Percentiles rank a stretch among this genome's conserved stretches.
Conservation (phyloP, 2,113 vertebrate genomes). For the Neofelis nebulosa region DNA sequence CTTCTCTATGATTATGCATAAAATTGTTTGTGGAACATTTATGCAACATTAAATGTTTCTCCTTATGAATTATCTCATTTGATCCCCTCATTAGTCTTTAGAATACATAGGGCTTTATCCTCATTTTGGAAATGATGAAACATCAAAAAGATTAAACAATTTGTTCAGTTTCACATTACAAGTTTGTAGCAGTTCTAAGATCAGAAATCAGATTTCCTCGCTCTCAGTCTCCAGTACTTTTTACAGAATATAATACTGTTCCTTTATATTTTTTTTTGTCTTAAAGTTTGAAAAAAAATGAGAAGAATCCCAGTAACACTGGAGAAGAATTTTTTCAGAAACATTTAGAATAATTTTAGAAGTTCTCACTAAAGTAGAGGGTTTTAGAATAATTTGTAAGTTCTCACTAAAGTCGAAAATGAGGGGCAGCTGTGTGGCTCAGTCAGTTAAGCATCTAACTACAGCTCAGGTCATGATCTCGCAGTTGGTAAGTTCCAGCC, state of each 20-base stretch:
- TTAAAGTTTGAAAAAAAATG: not conserved
- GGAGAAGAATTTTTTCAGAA: not conserved
- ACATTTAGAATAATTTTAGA: conserved; percentile 30
- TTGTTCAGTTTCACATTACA: not conserved
- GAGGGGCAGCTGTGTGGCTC: too few relatives aligned
- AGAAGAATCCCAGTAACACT: not conserved
- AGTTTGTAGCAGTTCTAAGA: not conserved
- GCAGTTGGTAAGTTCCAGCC: too few relatives aligned
- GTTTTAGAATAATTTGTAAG: conserved; percentile 8
- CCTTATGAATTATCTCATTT: not conserved
- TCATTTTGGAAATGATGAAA: not conserved
- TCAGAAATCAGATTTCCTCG: not conserved
- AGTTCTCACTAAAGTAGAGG: not conserved
- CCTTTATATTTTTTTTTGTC: not conserved
- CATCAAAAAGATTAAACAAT: not conserved
- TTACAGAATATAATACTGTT: not conserved
- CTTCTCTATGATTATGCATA: not conserved
- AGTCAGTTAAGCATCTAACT: too few relatives aligned
- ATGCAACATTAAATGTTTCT: not conserved
- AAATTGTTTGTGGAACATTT: conserved; percentile 25
- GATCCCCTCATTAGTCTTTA: not conserved
- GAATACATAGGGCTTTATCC: not conserved
- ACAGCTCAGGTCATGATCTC: too few relatives aligned
- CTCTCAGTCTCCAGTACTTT: not conserved
- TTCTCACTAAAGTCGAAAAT: not conserved